A percentile compares a stretch with the other conserved stretches of the same genome.
Conservation (phyloP, 1,140 invertebrate species). For the Neodiprion fabricii region DNA sequence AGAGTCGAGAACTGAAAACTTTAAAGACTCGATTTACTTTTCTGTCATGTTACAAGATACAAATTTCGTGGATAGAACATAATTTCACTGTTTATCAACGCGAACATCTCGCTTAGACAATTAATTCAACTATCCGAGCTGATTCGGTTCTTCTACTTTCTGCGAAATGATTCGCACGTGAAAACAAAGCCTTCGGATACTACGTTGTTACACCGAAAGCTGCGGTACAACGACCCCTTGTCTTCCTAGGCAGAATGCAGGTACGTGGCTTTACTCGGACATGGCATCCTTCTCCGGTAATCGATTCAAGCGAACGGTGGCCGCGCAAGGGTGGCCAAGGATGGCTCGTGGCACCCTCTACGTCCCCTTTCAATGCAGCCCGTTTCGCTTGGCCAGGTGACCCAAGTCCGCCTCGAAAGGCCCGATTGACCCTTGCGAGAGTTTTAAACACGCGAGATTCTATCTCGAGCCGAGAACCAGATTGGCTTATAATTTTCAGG, state of each 20-base stretch:
- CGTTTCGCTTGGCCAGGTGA: not conserved
- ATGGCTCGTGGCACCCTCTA: not conserved
- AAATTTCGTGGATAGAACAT: too few species aligned
- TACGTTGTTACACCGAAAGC: not conserved
- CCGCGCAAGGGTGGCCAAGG: not conserved
- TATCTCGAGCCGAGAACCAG: not conserved
- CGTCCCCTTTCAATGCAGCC: not conserved
- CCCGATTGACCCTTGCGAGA: not conserved
- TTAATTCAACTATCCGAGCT: too few species aligned
- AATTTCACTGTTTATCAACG: not conserved
- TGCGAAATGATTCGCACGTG: too few species aligned
- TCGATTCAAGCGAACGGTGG: not conserved
- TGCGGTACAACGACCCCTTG: not conserved
- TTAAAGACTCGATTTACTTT: too few species aligned
- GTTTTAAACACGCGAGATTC: not conserved
- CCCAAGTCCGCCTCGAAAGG: not conserved
- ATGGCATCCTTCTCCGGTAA: not conserved
- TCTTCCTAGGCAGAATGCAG: not conserved
- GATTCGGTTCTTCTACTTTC: too few species aligned
- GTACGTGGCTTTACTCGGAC: too few species aligned
- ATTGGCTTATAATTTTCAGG: not conserved
- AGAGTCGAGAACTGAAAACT: too few species aligned
- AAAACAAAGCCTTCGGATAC: too few species aligned
- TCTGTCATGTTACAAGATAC: too few species aligned
- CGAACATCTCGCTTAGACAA: not conserved